Base-by-base conservation (phyloP, 2,888 invertebrate species). In the Drosophila anomelani region DNA sequence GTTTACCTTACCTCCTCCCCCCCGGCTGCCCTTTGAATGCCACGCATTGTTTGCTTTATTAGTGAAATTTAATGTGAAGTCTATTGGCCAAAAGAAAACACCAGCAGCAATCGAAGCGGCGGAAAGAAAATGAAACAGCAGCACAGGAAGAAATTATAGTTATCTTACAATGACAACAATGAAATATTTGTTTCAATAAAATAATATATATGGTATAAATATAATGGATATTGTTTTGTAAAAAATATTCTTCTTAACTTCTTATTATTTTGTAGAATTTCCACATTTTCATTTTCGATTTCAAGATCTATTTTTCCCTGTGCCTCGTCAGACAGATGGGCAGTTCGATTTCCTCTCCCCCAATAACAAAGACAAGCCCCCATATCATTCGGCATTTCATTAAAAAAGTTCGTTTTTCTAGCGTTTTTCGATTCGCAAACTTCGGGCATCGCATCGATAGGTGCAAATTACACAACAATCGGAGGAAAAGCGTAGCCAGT, bases 401-500 rank as follows among this genome's bases (percentile, higher is more conserved):
- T 76, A 84, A 74, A 81, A 79, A 79, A 75, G 74, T 85, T 81
- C 76, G 67, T 59, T 69, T 53, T 60, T 64, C 67, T 57, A 49
- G 34, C 46, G 63, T 38, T 71, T 43, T 43, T 56, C 73, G 55
- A 72, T 60, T 61, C 61, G 67, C 66, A 79, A 85, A 85, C 80
- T 78, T 88, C 81, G 68, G 68, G 71, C 75, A 80, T 80, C 79
- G 71, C 75, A 80, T 80, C 79, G 82, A 83, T 89, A 86, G 90
- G 89, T 89, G 90, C 87, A 91, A 90, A 90, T 89, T 91, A 85
- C 81, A 82, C 84, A 90, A 90, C 83, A 85, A 88, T 85, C 57
- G 64, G 29, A 32, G 56, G 51, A 32, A 55, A 59, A 36, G 49
- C 20, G 17, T 10, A 20, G 12, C n/a, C 39, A 36, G 29, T n/a